Percentiles rank a stretch among this genome's conserved stretches.
Conservation (phyloP, 2,113 vertebrate genomes). For the Urocolius indicus region DNA sequence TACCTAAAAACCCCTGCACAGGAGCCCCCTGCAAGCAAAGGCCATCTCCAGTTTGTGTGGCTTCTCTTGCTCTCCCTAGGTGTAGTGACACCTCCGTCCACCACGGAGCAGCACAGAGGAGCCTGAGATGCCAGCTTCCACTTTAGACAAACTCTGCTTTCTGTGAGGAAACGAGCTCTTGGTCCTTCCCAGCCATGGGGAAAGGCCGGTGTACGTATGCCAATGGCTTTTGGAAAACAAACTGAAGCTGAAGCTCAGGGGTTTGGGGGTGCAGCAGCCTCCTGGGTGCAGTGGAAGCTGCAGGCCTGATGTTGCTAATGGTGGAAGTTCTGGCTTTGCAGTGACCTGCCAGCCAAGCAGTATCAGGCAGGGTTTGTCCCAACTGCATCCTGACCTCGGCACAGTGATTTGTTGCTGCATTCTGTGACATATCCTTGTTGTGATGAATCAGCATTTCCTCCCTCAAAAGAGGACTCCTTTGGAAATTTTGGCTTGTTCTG, state of each 20-base stretch:
- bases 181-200: background rate
- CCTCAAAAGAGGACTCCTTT: background rate
- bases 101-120: rapidly evolving
- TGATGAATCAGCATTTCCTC: constrained; percentile 55
- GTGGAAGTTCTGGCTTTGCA: background rate
- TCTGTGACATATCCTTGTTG: background rate
- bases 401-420: background rate
- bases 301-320: rapidly evolving
- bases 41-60: background rate
- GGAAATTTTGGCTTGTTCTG: background rate
- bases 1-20: background rate
- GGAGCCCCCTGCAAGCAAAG: background rate
- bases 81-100: too few relatives aligned
- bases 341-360: background rate
- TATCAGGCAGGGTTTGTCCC: background rate
- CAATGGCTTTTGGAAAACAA: background rate
- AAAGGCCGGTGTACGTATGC: rapidly evolving
- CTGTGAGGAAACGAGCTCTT: background rate
- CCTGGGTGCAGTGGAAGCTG: background rate
- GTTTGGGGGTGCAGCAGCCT: background rate
- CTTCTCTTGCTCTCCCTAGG: background rate
- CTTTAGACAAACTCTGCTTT: background rate
- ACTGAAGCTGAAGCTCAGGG: background rate
- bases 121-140: background rate
- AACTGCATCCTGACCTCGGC: background rate